Conservation (phyloP, 1,140 invertebrate species). For the Dendroctonus ponderosae region DNA sequence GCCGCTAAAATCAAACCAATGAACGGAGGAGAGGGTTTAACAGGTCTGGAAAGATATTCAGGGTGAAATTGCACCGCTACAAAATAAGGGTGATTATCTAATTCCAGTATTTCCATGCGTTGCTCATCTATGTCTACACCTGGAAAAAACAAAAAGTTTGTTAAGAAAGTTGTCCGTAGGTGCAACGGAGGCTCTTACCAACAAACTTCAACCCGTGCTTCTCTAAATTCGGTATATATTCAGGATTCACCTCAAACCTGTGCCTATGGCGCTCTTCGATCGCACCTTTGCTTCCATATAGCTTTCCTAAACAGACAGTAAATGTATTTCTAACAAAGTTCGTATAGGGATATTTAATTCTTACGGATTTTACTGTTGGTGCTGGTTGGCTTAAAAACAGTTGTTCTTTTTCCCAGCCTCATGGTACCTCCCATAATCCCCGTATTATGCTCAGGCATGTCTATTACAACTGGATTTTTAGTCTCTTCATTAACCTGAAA, state of each 20-base stretch:
- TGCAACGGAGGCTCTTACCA: slow-evolving; percentile 55
- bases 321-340: slow-evolving; percentile 1
- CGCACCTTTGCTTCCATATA: slow-evolving; percentile 79
- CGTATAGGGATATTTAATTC: slow-evolving; percentile 38
- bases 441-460: slow-evolving; percentile 97
- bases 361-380: slow-evolving; percentile 69
- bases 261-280: slow-evolving; percentile 98
- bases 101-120: slow-evolving; percentile 83
- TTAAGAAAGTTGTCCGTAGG: background rate
- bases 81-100: slow-evolving; percentile 84
- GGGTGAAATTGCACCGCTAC: slow-evolving; percentile 97
- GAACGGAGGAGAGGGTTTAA: slow-evolving; percentile 93
- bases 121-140: slow-evolving; percentile 66
- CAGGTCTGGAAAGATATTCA: slow-evolving; percentile 91
- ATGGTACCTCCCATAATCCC: slow-evolving; percentile 96
- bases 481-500: slow-evolving; percentile 56
- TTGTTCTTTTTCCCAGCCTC: slow-evolving; percentile 90
- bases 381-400: slow-evolving; percentile 63
- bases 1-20: slow-evolving; percentile 90
- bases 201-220: slow-evolving; percentile 87
- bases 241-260: slow-evolving; percentile 92
- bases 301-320: slow-evolving; percentile 60
- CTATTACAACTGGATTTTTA: slow-evolving; percentile 82
- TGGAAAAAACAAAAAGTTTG: slow-evolving; percentile 39
- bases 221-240: slow-evolving; percentile 78